Conservation (phyloP, 2,797 vertebrate species). For the Aeoliscus strigatus region DNA sequence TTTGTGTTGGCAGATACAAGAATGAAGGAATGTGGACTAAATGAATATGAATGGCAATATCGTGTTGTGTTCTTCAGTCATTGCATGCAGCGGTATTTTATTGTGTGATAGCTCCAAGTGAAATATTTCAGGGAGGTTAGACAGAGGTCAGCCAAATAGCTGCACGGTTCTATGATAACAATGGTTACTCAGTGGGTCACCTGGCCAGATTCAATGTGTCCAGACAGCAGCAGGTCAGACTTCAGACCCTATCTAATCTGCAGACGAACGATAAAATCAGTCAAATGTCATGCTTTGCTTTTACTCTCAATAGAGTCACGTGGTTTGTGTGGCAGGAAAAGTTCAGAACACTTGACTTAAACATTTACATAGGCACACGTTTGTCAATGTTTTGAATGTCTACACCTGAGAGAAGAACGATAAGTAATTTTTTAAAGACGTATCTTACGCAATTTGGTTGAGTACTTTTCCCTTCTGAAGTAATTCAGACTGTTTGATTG, state of each 20-base stretch:
- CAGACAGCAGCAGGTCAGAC: constrained; percentile 28
- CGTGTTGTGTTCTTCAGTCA: constrained; percentile 19
- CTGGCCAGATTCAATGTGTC: constrained; percentile 24
- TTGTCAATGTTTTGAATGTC: no score
- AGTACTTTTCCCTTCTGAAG: no score
- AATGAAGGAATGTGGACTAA: constrained; percentile 32
- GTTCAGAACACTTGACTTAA: constrained; percentile 18
- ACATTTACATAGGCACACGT: constrained; percentile 31
- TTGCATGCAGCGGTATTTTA: constrained; percentile 18
- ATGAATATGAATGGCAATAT: constrained; percentile 22
- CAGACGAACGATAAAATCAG: constrained; percentile 34
- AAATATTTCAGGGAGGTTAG: constrained; percentile 59
- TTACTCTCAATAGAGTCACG: neutral
- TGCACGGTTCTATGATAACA: constrained; percentile 56
- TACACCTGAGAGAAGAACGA: no score
- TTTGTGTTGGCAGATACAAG: constrained; percentile 35
- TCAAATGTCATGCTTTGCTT: constrained; percentile 17
- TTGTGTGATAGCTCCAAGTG: constrained; percentile 16
- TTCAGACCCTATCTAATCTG: constrained; percentile 47
- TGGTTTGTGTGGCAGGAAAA: constrained; percentile 2
- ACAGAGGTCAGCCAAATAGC: constrained; percentile 60
- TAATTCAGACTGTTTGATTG: no score
- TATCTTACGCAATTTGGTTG: no score
- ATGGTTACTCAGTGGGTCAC: constrained; percentile 41
- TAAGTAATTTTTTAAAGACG: no score